These are phyloP conservation scores for Amphiura filiformis DNA, from an alignment of 35 echinoderm and acorn worm genomes.

Conservation along the genomic window DNA sequence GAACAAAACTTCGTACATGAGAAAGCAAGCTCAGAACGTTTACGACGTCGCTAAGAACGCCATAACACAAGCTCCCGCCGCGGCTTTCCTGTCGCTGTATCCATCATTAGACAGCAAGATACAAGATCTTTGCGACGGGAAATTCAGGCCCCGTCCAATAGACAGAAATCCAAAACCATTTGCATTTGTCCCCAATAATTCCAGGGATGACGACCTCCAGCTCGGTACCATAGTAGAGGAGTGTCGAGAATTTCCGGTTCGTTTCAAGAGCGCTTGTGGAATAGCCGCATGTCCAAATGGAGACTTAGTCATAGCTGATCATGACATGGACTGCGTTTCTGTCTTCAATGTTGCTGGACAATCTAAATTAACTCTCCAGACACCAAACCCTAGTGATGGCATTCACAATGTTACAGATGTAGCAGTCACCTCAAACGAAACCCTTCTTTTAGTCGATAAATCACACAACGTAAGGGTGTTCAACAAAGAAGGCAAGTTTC, in stretches of 20 bases:
- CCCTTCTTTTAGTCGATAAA: neutral
- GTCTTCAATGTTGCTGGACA: neutral
- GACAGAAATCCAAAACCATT: neutral
- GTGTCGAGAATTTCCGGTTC: neutral
- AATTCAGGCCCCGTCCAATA: neutral
- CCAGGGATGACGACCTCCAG: neutral
- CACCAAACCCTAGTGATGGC: neutral
- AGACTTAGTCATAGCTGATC: slow-evolving; percentile 3
- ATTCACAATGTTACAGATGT: neutral
- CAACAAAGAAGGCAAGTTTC: neutral
- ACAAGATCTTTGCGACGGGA: neutral
- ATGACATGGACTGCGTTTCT: neutral
- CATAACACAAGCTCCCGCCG: neutral
- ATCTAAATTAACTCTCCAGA: neutral
- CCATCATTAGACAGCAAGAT: neutral
- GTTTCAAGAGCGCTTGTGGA: slow-evolving; percentile 1
- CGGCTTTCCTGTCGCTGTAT: neutral
- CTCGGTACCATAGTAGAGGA: neutral
- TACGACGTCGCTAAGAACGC: neutral
- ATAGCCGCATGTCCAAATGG: slow-evolving; percentile 12
- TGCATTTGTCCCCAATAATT: neutral
- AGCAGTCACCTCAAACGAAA: neutral
- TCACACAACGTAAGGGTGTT: slow-evolving; percentile 11
- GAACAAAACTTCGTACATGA: neutral
- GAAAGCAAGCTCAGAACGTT: slow-evolving; percentile 1